A percentile compares a stretch with the other conserved stretches of the same genome.
phyloP scores from a whole-genome alignment of 2,113 vertebrate genomes.

The Notarius quadriscutis region DNA sequence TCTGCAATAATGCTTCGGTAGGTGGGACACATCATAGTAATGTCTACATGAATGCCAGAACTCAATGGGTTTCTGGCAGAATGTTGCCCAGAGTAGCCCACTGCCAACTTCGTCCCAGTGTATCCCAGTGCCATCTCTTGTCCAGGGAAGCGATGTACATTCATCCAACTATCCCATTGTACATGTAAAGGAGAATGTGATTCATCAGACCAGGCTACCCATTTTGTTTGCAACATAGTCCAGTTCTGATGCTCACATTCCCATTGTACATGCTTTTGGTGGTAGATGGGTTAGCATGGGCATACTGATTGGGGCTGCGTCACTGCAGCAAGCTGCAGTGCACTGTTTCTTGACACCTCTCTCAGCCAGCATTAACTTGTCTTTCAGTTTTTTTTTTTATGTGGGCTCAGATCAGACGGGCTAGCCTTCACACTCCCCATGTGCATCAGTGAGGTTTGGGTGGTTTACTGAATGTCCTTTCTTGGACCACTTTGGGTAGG shows the following conservation, averaged over 20 bases:
- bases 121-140: not conserved
- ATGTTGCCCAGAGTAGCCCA: not conserved
- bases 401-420: too few relatives aligned
- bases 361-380: too few relatives aligned
- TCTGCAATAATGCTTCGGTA: not conserved
- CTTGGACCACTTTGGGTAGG: too few relatives aligned
- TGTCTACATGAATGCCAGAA: not conserved
- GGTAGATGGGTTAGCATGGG: not conserved
- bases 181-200: not conserved
- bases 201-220: not conserved
- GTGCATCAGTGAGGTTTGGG: too few relatives aligned
- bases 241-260: not conserved
- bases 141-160: not conserved
- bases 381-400: too few relatives aligned
- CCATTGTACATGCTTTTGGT: not conserved
- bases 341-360: too few relatives aligned
- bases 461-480: too few relatives aligned
- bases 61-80: not conserved
- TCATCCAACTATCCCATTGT: not conserved
- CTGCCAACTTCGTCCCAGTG: not conserved
- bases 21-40: not conserved
- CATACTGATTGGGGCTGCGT: too few relatives aligned
- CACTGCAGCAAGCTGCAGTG: too few relatives aligned
- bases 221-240: not conserved
- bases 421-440: too few relatives aligned